Evolutionary conservation across 2,888 invertebrate species (phyloP).

Genomic region (Encarsia formosa): DNA sequence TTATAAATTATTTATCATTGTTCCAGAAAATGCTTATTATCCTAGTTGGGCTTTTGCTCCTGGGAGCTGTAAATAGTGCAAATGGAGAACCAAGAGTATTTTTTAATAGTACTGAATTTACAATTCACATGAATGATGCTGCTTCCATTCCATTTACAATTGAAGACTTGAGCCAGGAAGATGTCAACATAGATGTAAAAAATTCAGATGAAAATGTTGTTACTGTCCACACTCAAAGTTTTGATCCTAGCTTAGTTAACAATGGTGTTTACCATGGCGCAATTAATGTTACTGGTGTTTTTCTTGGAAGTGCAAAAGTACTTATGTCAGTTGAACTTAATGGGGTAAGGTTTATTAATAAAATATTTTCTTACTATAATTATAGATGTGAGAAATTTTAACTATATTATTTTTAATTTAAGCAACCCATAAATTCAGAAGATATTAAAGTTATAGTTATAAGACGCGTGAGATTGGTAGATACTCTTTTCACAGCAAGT

Average conservation of each 20-base stretch:
- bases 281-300: constrained; percentile 52
- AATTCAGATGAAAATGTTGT: constrained; percentile 33
- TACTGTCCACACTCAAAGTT: constrained; percentile 23
- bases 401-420: neutral
- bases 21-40: constrained; percentile 29
- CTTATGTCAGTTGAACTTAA: constrained; percentile 26
- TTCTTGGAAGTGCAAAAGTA: constrained; percentile 52
- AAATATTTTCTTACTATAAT: neutral
- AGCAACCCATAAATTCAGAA: constrained; percentile 28
- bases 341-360: constrained; percentile 33
- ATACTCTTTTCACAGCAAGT: constrained; percentile 69
- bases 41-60: constrained; percentile 37
- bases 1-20: neutral
- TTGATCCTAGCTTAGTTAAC: constrained; percentile 14
- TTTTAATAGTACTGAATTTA: constrained; percentile 29
- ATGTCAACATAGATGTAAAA: constrained; percentile 28
- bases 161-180: constrained; percentile 37
- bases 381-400: neutral
- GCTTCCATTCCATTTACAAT: constrained; percentile 51
- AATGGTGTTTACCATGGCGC: constrained; percentile 39
- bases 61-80: constrained; percentile 36
- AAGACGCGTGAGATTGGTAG: constrained; percentile 63
- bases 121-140: constrained; percentile 54
- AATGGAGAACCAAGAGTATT: constrained; percentile 35
- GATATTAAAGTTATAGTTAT: constrained; percentile 57